Evolutionary conservation across 2,113 vertebrate species (phyloP).

Genomic region (Zosterops pallidus): DNA sequence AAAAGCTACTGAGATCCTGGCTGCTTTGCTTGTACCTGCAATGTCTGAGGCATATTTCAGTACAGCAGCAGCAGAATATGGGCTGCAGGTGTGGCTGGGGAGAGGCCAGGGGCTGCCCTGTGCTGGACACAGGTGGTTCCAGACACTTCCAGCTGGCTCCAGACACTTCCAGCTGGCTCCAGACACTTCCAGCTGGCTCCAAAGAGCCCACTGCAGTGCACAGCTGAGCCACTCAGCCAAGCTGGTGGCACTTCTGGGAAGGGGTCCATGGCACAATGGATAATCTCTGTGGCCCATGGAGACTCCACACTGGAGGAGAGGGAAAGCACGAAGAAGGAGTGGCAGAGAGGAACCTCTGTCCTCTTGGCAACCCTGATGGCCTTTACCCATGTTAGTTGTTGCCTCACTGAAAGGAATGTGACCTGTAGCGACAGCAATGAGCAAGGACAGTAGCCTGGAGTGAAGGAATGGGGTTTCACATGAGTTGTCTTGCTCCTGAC

Average conservation of each 20-base stretch:
- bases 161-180: neutral
- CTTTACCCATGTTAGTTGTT: accelerated
- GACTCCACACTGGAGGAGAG: neutral
- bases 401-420: neutral
- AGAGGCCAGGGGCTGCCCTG: neutral
- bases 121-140: neutral
- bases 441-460: neutral
- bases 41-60: neutral
- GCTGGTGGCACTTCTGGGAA: neutral
- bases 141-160: neutral
- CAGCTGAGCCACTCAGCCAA: neutral
- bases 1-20: neutral
- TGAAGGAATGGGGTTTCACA: neutral
- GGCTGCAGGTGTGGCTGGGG: neutral
- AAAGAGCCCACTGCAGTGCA: accelerated
- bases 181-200: neutral
- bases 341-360: neutral
- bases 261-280: neutral
- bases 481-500: neutral
- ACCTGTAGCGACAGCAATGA: accelerated
- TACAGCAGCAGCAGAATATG: neutral
- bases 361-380: neutral
- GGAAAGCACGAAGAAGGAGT: neutral
- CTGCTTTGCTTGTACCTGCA: neutral
- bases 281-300: neutral